Conservation (phyloP, 2,113 vertebrate genomes). For the Apistogramma diplotaenia region DNA sequence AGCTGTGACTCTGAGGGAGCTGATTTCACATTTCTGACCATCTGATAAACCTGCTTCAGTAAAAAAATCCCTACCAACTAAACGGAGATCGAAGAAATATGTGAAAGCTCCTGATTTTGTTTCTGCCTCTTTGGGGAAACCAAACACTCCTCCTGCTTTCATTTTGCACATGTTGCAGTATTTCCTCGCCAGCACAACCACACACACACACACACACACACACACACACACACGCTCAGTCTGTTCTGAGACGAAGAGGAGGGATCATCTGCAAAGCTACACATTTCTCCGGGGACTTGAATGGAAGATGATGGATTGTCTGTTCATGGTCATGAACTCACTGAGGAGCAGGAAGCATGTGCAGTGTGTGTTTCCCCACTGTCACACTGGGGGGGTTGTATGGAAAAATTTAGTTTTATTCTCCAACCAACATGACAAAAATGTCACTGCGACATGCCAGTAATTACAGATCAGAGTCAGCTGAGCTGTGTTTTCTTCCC, state of each 20-base stretch:
- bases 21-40: too few relatives aligned
- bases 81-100: too few relatives aligned
- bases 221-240: neutral
- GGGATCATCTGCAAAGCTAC: neutral
- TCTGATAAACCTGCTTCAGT: neutral
- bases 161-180: neutral
- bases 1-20: too few relatives aligned
- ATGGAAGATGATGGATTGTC: slow-evolving; percentile 15
- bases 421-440: too few relatives aligned
- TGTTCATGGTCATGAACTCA: slow-evolving; percentile 4
- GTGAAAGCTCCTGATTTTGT: too few relatives aligned
- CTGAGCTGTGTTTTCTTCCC: too few relatives aligned
- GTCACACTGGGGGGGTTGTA: neutral
- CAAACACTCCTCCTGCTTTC: neutral
- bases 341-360: neutral
- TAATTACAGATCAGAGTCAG: too few relatives aligned
- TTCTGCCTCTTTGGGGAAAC: too few relatives aligned
- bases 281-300: slow-evolving; percentile 9
- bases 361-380: neutral
- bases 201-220: neutral
- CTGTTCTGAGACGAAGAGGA: neutral
- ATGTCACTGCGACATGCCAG: too few relatives aligned
- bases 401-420: too few relatives aligned
- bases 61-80: too few relatives aligned
- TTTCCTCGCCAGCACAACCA: neutral